Evolutionary conservation across 1,140 invertebrate species (phyloP).

Genomic region (Reticulitermes speratus): DNA sequence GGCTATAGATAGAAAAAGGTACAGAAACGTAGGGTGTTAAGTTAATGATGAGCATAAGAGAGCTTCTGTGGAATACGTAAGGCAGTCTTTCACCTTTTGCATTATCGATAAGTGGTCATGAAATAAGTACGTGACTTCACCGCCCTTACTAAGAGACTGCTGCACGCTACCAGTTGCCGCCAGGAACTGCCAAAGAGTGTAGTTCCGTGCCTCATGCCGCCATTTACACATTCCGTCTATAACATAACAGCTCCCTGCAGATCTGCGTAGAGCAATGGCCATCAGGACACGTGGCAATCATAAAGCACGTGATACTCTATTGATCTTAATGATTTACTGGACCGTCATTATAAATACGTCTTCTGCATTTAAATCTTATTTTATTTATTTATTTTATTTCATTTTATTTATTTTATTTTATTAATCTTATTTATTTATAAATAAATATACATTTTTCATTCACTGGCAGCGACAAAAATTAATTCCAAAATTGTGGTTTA

Average conservation of each 20-base stretch:
- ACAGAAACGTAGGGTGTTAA: background rate
- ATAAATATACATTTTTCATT: too few relatives aligned
- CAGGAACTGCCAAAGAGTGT: background rate
- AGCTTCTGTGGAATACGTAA: background rate
- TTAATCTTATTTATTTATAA: too few relatives aligned
- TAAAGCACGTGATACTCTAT: background rate
- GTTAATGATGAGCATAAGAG: background rate
- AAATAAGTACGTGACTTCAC: background rate
- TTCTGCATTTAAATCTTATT: too few relatives aligned
- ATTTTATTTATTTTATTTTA: too few relatives aligned
- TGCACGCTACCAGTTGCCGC: background rate
- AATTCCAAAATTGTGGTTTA: too few relatives aligned
- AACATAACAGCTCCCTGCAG: background rate
- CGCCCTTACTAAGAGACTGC: background rate
- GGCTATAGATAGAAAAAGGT: background rate
- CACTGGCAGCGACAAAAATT: too few relatives aligned
- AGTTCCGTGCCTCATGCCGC: background rate
- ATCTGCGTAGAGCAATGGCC: background rate
- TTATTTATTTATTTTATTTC: too few relatives aligned
- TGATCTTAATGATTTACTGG: background rate
- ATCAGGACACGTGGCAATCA: background rate
- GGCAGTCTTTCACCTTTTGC: background rate
- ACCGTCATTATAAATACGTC: too few relatives aligned
- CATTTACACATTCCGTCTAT: background rate
- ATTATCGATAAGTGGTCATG: constrained; percentile 16